Base-by-base conservation (phyloP, 35 echinoderm and acorn worm species). In the Nesometra sesokonis region DNA sequence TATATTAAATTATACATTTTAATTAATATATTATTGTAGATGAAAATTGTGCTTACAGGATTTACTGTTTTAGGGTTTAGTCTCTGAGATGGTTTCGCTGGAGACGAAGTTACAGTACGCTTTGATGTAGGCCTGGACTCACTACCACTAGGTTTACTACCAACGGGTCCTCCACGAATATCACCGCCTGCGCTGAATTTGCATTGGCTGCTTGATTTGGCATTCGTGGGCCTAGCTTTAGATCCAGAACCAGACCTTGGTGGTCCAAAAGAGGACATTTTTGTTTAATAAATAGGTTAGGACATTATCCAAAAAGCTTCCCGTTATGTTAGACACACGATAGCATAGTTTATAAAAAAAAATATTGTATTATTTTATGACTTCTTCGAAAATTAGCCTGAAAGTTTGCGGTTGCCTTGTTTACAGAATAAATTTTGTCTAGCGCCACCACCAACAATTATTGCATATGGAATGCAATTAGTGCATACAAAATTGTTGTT, bases 1-100 rank as follows among this genome's bases (percentile, higher is more conserved):
- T n/a, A n/a, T n/a, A n/a, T n/a, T n/a, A n/a, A n/a, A n/a, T n/a
- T n/a, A n/a, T n/a, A n/a, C n/a, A n/a, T n/a, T n/a, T n/a, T n/a
- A n/a, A n/a, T n/a, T n/a, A n/a, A n/a, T n/a, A 23, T 35, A 43
- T 84, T 84, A 35, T 43, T n/a, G 34, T 23, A 35, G 32, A n/a
- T 21, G 5, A 32, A 76, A 79, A 31, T 30, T 23, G 23, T 32
- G 87, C 91, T 97, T 77, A 97, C 95, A 21, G 95, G 95, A 89
- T 97, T 92, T 3, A 97, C 83, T 87, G 95, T 97, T 91, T 97
- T 97, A 0, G 95, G 95, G 81, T 97, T 97, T 27, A 97, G 82
- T 57, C 89, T 29, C 34, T 97, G 89, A 3, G 91, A 97, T 1
- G 95, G 95, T 86, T 86, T 97, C 32, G 23, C 52, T 13, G 9